Evolutionary conservation across 2,888 invertebrate species (phyloP).

Genomic region (Rutpela maculata): DNA sequence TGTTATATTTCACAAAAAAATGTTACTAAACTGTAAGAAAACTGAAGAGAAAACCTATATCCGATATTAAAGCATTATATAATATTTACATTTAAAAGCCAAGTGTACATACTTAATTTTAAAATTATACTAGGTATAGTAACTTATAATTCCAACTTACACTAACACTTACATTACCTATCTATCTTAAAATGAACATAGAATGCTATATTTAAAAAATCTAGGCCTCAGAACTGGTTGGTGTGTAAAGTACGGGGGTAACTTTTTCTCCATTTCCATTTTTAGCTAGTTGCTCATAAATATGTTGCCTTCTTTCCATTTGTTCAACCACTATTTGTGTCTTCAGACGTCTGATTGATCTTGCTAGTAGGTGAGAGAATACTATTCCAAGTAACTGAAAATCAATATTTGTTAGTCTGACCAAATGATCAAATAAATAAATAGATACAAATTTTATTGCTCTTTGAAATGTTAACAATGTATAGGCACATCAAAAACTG

Average conservation of each 20-base stretch:
- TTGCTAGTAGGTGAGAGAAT: slow-evolving; percentile 92
- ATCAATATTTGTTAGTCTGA: slow-evolving; percentile 42
- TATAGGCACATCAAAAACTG: too few relatives aligned
- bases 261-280: slow-evolving; percentile 60
- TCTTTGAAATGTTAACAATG: too few relatives aligned
- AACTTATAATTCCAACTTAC: neutral
- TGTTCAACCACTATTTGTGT: slow-evolving; percentile 82
- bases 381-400: slow-evolving; percentile 89
- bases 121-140: neutral
- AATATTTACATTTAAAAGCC: neutral
- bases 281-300: slow-evolving; percentile 67
- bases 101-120: neutral
- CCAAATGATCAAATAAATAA: neutral
- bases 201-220: neutral
- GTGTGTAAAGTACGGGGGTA: slow-evolving; percentile 66
- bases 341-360: slow-evolving; percentile 87
- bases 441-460: too few relatives aligned
- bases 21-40: neutral
- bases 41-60: neutral
- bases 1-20: neutral
- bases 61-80: neutral
- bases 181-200: neutral
- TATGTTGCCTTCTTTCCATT: slow-evolving; percentile 81
- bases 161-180: slow-evolving; percentile 11
- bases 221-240: slow-evolving; percentile 59